Conservation (phyloP, 2,797 vertebrate genomes). For the Intellagama lesueurii region DNA sequence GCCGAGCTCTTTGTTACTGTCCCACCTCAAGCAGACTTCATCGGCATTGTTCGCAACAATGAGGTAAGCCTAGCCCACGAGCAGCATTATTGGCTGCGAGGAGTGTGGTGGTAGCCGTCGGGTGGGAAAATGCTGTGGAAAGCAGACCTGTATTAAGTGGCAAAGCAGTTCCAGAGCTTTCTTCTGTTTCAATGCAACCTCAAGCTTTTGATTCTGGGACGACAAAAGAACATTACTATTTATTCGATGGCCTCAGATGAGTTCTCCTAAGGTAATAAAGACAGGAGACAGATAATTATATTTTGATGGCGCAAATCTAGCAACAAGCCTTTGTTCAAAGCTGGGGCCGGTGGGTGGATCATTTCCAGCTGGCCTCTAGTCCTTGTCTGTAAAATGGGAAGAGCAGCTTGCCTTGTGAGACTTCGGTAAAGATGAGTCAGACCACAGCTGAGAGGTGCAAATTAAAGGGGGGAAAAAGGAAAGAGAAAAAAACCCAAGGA, state of each 20-base stretch:
- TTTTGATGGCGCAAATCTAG: not conserved
- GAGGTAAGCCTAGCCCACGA: constrained; percentile 77
- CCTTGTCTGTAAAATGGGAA: not conserved
- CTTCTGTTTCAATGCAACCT: not conserved
- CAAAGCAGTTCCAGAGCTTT: not conserved
- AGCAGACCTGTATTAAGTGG: not conserved
- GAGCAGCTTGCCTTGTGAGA: not conserved
- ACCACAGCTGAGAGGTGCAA: not conserved
- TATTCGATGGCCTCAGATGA: not conserved
- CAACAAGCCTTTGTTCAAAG: not conserved
- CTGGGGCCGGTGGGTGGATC: not conserved
- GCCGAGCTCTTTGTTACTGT: constrained; percentile 90
- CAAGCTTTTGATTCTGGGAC: not conserved
- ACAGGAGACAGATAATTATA: not conserved
- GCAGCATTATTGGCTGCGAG: too few species aligned
- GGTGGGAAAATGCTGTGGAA: not conserved
- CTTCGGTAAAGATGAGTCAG: not conserved
- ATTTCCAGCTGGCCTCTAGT: not conserved
- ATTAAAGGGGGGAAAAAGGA: too few species aligned
- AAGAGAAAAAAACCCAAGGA: too few species aligned
- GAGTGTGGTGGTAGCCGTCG: rapidly evolving
- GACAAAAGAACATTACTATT: not conserved
- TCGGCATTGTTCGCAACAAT: constrained; percentile 88
- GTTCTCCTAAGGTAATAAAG: not conserved
- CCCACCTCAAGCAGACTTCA: constrained; percentile 93